Base-by-base conservation (phyloP, 2,888 invertebrate genomes). In the Nemoura dubitans region DNA sequence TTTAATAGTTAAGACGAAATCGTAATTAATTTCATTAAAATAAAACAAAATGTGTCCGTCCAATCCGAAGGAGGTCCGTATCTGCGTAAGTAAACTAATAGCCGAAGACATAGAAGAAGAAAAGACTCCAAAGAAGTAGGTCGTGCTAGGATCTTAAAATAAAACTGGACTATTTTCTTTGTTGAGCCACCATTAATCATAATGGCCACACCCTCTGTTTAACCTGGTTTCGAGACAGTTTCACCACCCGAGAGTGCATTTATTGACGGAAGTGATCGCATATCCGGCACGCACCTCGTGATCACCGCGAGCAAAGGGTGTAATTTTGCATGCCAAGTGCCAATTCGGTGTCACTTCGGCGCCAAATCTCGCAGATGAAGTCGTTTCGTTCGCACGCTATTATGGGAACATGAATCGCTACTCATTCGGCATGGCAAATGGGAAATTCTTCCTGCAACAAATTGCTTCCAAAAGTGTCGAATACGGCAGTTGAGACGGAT, bases 181-280 rank as follows among this genome's bases (percentile, higher is more conserved):
- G 59, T 59, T 59, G 59, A 59, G 59, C 21, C 21, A 7, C 59
- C 59, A 59, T 59, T 59, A 59, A 59, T 59, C 59, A 59, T 59
- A 59, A 59, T 59, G 59, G 14, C 59, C 59, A 59, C 59, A 59
- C 59, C 59, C 59, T 59, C 59, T 59, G 59, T 59, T 59, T 59
- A 59, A 59, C 59, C 59, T 59, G 59, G 59, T 7, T 59, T 21
- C 21, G 59, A 59, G 59, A 59, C 59, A 59, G 59, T 59, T 59
- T 59, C 59, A 59, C 14, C 59, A 59, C 59, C 59, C 3, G 59
- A 21, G 59, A 21, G 59, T 59, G 59, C 59, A 59, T 59, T 59
- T 59, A 59, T 59, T 59, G 59, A 59, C 59, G 59, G 59, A 59
- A 59, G 21, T 59, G 59, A 59, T 59, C 59, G 59, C 16, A 21